phyloP scores from a whole-genome alignment of 1,140 invertebrate species.

The Lepidurus arcticus region DNA sequence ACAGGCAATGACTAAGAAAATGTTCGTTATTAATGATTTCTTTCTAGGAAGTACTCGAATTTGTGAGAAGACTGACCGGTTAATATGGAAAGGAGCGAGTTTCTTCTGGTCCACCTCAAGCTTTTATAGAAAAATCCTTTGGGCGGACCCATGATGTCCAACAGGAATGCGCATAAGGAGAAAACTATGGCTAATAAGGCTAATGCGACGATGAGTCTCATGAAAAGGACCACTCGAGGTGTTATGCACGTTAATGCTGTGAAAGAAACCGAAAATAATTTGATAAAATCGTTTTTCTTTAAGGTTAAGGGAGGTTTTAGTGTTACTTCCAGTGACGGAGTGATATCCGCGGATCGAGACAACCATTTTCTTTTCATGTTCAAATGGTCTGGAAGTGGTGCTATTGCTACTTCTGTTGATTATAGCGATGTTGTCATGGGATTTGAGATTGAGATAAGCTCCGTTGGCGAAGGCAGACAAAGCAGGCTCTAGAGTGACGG shows the following conservation, averaged over 20 bases:
- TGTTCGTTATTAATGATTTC: not conserved
- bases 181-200: conserved; percentile 51
- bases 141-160: conserved; percentile 50
- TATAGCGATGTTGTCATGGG: not conserved
- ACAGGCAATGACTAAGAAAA: conserved; percentile 47
- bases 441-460: not conserved
- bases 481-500: not conserved
- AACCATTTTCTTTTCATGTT: conserved; percentile 2
- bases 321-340: conserved; percentile 34
- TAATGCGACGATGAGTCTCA: conserved; percentile 50
- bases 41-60: not conserved
- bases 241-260: conserved; percentile 50
- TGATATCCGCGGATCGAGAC: conserved; percentile 33
- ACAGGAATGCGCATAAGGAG: conserved; percentile 50
- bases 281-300: conserved; percentile 23
- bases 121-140: conserved; percentile 40
- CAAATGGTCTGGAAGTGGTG: not conserved
- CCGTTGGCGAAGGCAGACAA: not conserved
- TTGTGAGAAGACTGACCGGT: not conserved
- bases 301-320: not conserved
- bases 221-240: conserved; percentile 48
- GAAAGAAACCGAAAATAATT: conserved; percentile 39
- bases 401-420: conserved; percentile 1
- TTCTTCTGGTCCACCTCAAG: not conserved
- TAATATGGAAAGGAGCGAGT: not conserved